Percentiles rank a stretch among this genome's conserved stretches.
These are phyloP conservation scores for Halcyon leucocephala DNA, from an alignment of 2,797 vertebrate genomes.

Conservation along the genomic window DNA sequence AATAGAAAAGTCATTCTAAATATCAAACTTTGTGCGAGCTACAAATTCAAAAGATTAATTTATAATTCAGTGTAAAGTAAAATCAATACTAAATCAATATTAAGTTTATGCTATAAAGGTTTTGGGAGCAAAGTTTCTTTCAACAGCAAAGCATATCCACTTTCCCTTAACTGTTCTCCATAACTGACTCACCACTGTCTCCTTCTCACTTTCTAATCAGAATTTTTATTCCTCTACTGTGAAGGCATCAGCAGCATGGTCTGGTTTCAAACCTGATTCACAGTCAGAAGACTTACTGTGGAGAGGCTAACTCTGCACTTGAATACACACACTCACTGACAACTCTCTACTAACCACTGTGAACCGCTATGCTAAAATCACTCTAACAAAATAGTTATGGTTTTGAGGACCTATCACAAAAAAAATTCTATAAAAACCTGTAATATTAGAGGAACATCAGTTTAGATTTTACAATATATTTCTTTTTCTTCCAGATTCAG, in stretches of 20 bases:
- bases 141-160: not conserved
- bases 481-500: not conserved
- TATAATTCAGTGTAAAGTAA: not conserved
- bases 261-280: not conserved
- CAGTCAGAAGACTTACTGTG: not conserved
- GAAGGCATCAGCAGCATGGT: not conserved
- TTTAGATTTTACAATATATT: not conserved
- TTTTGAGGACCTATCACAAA: not conserved
- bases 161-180: not conserved
- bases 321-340: not conserved
- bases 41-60: not conserved
- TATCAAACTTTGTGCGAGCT: not conserved
- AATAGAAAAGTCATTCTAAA: not conserved
- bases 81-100: not conserved
- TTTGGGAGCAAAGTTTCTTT: not conserved
- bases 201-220: not conserved
- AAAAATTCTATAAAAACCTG: not conserved
- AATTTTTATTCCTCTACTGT: not conserved
- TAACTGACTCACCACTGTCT: not conserved
- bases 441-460: not conserved
- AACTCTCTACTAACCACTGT: not conserved
- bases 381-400: not conserved
- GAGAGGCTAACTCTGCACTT: not conserved
- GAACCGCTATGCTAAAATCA: not conserved
- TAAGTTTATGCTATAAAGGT: not conserved